Base-by-base conservation (phyloP, 2,797 vertebrate genomes). In the Cottoperca gobio region DNA sequence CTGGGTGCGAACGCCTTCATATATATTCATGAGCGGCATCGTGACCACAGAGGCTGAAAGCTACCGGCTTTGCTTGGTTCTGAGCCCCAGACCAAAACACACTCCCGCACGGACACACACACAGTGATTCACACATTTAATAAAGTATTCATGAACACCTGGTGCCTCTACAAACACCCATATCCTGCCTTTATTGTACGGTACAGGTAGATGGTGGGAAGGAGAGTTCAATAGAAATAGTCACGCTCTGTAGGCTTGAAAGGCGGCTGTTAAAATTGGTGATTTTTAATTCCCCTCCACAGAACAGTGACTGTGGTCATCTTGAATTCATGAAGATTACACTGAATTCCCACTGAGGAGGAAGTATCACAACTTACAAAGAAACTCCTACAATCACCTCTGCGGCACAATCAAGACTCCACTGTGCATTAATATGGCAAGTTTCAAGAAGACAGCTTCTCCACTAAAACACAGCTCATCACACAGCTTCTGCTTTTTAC, bases 101-200 rank as follows among this genome's bases (percentile, higher is more conserved):
- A 60, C 24, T 46, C 69, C 8, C 31, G 8, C 45, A 31, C 62
- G 23, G 19, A 45, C 2, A 43, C 52, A 63, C 76, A 76, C 70
- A 64, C 49, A 53, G 50, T 49, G 59, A 90, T 76, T 85, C 79
- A 79, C 82, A 78, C 74, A 67, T 78, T 88, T 84, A 81, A 88
- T 85, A 86, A n/a, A 80, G 70, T 89, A 90, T 91, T 92, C 89
- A 93, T 92, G 87, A 93, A 86, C 88, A 91, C 90, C 90, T 92
- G 92, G 71, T 78, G 66, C 67, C 62, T 24, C 26, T 6, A n/a
- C 45, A 57, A 46, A 65, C 70, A 79, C 61, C 33, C 49, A 46
- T 58, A 50, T n/a, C 54, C 81, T 69, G 78, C 28, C 55, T 84
- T 72, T 76, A 78, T 63, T 71, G 39, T 54, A 70, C 19, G 64